Percentiles rank a stretch among this genome's conserved stretches.
phyloP scores from a whole-genome alignment of 2,888 invertebrate species.

The Caenorhabditis sulstoni region DNA sequence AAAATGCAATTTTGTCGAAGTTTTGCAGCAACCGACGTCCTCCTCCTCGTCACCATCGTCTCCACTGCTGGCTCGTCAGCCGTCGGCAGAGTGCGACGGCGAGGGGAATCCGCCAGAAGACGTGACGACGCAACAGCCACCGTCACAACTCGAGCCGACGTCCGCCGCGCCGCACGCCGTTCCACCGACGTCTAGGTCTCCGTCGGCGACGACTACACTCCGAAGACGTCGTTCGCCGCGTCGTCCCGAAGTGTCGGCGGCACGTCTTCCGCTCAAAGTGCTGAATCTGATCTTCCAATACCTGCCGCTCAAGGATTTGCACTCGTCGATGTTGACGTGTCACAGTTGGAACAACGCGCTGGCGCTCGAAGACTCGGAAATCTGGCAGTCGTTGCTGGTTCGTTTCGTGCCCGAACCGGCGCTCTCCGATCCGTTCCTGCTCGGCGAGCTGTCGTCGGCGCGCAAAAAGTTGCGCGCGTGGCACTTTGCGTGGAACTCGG shows the following conservation, averaged over 20 bases:
- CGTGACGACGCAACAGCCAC: neutral
- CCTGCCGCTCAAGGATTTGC: constrained; percentile 85
- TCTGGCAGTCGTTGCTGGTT: constrained; percentile 93
- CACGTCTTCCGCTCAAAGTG: constrained; percentile 72
- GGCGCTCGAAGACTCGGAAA: constrained; percentile 82
- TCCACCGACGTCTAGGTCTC: neutral
- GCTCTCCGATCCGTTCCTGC: constrained; percentile 89
- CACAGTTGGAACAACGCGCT: constrained; percentile 93
- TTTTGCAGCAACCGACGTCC: too few species aligned
- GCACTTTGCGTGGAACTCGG: constrained; percentile 96
- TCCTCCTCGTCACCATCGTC: too few species aligned
- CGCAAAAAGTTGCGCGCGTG: constrained; percentile 95
- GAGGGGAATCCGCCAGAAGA: constrained; percentile 46
- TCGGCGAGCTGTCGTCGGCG: constrained; percentile 91
- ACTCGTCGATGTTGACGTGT: constrained; percentile 93
- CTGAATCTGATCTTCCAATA: constrained; percentile 73
- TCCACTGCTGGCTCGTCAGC: constrained; percentile 10
- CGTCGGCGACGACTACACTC: neutral
- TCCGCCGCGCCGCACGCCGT: too few species aligned
- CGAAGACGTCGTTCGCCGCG: constrained; percentile 37
- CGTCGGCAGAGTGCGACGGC: constrained; percentile 49
- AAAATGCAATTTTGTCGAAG: too few species aligned
- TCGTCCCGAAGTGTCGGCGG: constrained; percentile 63
- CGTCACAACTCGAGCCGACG: neutral
- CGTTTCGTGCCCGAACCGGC: constrained; percentile 90